A percentile compares a stretch with the other conserved stretches of the same genome.
phyloP scores from a whole-genome alignment of 1,140 invertebrate species.

The Planococcus citri region DNA sequence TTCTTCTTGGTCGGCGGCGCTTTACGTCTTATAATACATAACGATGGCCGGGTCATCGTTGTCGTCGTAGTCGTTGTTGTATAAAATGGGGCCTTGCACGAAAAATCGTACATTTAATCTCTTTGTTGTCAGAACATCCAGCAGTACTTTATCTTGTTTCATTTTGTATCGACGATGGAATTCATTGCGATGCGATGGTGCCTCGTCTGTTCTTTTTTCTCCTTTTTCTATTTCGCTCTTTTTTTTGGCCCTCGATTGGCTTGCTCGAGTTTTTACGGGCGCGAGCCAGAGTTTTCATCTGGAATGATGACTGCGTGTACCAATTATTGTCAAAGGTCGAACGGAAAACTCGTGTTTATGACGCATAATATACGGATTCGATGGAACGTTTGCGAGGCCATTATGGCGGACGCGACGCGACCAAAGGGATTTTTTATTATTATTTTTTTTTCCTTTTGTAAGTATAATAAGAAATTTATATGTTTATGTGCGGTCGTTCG shows the following conservation, averaged over 20 bases:
- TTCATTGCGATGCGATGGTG: background rate
- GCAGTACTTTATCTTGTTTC: background rate
- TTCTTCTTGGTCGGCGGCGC: no score
- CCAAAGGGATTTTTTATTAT: background rate
- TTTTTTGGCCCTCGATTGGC: no score
- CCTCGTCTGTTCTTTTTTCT: no score
- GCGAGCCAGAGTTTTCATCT: background rate
- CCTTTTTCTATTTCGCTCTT: background rate
- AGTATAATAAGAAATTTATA: slow-evolving; percentile 8
- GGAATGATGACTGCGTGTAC: background rate
- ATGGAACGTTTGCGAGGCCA: slow-evolving; percentile 1
- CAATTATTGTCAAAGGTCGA: background rate
- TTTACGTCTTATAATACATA: background rate
- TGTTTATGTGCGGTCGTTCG: background rate
- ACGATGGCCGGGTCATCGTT: no score
- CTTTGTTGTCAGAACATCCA: background rate
- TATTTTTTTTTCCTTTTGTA: background rate
- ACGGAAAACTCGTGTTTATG: background rate
- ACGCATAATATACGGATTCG: background rate
- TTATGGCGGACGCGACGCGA: background rate
- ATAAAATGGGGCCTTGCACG: background rate
- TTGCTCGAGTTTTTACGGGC: no score
- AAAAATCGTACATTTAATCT: slow-evolving; percentile 8
- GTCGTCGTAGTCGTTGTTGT: background rate
- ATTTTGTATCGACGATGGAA: background rate